phyloP scores from a whole-genome alignment of 2,797 vertebrate genomes.

The Epinephelus awoara region DNA sequence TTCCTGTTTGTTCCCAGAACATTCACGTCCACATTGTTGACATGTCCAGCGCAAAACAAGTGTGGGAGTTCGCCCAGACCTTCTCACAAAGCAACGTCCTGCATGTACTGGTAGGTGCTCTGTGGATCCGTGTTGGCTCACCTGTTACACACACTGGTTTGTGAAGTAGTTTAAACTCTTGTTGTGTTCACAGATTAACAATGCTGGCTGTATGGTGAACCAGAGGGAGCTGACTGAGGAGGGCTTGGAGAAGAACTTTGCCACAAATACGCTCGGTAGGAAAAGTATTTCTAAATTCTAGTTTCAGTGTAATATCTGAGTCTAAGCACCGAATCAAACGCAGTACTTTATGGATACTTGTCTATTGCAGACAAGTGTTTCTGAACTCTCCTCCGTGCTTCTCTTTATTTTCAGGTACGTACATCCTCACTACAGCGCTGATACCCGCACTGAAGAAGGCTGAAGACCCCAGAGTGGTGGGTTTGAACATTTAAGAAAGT shows the following conservation, averaged over 20 bases:
- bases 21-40: constrained; percentile 89
- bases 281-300: background rate
- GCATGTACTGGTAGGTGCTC: constrained; percentile 85
- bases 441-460: constrained; percentile 86
- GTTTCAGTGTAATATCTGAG: background rate
- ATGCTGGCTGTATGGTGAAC: constrained; percentile 91
- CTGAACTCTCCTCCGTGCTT: background rate
- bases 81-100: constrained; percentile 85
- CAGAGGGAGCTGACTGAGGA: constrained; percentile 89
- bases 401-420: constrained; percentile 82
- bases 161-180: background rate
- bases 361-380: too few relatives aligned
- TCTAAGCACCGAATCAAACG: background rate
- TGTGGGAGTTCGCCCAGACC: constrained; percentile 89
- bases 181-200: constrained; percentile 86
- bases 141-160: background rate
- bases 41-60: constrained; percentile 87
- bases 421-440: constrained; percentile 88
- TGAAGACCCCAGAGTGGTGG: constrained; percentile 90
- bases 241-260: constrained; percentile 91
- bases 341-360: background rate
- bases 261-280: constrained; percentile 90
- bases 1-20: constrained; percentile 76
- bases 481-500: constrained; percentile 48
- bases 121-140: background rate